phyloP scores from a whole-genome alignment of 2,888 invertebrate genomes.

The Melitaea athalia region DNA sequence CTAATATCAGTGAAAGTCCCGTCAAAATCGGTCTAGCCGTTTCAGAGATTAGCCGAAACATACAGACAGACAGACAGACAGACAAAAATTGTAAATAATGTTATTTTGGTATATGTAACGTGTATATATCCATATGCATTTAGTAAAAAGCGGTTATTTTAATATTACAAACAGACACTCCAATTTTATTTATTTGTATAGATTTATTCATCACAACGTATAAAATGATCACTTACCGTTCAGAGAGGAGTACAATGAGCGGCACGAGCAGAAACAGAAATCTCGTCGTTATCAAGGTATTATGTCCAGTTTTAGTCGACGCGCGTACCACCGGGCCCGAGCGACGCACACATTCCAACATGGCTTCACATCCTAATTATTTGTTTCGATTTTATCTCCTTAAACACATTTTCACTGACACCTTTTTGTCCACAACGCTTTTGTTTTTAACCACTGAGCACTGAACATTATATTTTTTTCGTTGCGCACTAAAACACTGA shows the following conservation, averaged over 20 bases:
- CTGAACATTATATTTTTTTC: constrained; percentile 14
- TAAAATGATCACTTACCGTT: constrained; percentile 53
- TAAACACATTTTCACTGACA: constrained; percentile 51
- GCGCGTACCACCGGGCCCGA: constrained; percentile 58
- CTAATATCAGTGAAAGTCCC: too few relatives aligned
- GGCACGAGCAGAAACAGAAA: constrained; percentile 46
- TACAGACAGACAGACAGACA: too few relatives aligned
- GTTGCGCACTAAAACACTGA: background rate
- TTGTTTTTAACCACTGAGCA: constrained; percentile 30
- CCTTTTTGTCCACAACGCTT: constrained; percentile 35
- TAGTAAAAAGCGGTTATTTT: too few relatives aligned
- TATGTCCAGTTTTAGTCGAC: constrained; percentile 45
- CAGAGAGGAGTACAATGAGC: constrained; percentile 55
- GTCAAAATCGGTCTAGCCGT: too few relatives aligned
- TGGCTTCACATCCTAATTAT: constrained; percentile 72
- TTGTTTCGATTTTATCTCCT: constrained; percentile 52
- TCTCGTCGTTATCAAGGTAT: constrained; percentile 37
- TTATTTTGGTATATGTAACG: too few relatives aligned
- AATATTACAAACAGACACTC: too few relatives aligned
- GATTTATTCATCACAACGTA: background rate
- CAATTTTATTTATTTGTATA: too few relatives aligned
- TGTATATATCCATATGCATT: too few relatives aligned
- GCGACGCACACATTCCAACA: constrained; percentile 72
- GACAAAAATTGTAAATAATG: too few relatives aligned
- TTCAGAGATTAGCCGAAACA: too few relatives aligned